A percentile compares a stretch with the other conserved stretches of the same genome.
phyloP scores from a whole-genome alignment of 2,797 vertebrate species.

The Acanthopagrus latus region DNA sequence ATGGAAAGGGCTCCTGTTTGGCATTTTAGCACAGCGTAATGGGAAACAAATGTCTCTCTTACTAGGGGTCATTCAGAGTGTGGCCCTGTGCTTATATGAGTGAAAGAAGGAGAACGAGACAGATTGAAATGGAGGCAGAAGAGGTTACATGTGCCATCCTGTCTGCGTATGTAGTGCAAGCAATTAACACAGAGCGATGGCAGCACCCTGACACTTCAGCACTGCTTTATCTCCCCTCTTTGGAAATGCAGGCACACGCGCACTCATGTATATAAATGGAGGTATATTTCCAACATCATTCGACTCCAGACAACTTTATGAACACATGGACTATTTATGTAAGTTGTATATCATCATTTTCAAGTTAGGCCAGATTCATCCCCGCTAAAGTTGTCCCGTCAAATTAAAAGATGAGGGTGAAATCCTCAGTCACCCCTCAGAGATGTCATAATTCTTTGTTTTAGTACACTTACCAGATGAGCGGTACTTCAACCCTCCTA shows the following conservation, averaged over 20 bases:
- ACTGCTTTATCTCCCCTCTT: conserved; percentile 21
- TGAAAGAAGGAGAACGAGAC: background rate
- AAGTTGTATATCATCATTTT: conserved; percentile 25
- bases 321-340: conserved; percentile 36
- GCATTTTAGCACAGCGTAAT: conserved; percentile 33
- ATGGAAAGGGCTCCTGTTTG: conserved; percentile 21
- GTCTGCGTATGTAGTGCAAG: conserved; percentile 4
- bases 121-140: background rate
- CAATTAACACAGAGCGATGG: conserved; percentile 25
- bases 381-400: conserved; percentile 8
- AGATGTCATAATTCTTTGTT: conserved; percentile 50
- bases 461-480: conserved; percentile 51
- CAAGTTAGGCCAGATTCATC: conserved; percentile 8
- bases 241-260: conserved; percentile 4
- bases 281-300: conserved; percentile 21
- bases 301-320: conserved; percentile 25
- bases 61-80: conserved; percentile 35
- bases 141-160: conserved; percentile 34
- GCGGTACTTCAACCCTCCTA: conserved; percentile 38
- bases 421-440: conserved; percentile 12
- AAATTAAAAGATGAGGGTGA: conserved; percentile 19
- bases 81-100: conserved; percentile 3
- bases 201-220: conserved; percentile 18
- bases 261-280: conserved; percentile 18
- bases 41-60: conserved; percentile 45